Evolutionary conservation across 2,888 invertebrate species (phyloP).

Genomic region (Barypeithes pellucidus): DNA sequence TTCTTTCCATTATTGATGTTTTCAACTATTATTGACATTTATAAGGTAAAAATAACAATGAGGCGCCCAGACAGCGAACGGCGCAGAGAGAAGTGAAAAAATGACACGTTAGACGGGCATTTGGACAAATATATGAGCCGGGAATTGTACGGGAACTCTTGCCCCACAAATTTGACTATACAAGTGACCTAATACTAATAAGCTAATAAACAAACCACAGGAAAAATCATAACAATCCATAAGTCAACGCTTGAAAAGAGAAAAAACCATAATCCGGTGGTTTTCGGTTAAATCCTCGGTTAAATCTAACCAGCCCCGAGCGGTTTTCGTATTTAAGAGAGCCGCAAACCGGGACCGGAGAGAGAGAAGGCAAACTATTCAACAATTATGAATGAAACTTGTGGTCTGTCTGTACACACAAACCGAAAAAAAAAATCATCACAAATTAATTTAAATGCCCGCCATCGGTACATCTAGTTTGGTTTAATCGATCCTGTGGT

Average conservation of each 20-base stretch:
- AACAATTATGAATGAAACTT: conserved; percentile 53
- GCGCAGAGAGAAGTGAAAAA: too few species aligned
- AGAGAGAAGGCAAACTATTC: conserved; percentile 8
- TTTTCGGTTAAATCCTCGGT: conserved; percentile 36
- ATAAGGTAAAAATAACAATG: too few species aligned
- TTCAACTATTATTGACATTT: too few species aligned
- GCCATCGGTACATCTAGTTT: conserved; percentile 38
- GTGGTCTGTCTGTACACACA: conserved; percentile 53
- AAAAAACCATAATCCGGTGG: conserved; percentile 42
- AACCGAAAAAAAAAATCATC: conserved; percentile 50
- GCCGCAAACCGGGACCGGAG: conserved; percentile 38
- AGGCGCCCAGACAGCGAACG: too few species aligned
- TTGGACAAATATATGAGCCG: too few species aligned
- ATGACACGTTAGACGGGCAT: too few species aligned
- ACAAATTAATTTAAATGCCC: conserved; percentile 53
- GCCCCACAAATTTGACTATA: too few species aligned
- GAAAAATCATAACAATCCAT: conserved; percentile 12
- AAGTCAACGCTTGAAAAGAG: conserved; percentile 26
- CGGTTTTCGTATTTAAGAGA: conserved; percentile 43
- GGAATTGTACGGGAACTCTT: too few species aligned
- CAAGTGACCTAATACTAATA: not conserved
- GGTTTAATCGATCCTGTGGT: conserved; percentile 51
- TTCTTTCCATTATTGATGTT: too few species aligned
- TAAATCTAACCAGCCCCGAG: conserved; percentile 38
- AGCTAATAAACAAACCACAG: conserved; percentile 19